Evolutionary conservation across 2,888 invertebrate genomes (phyloP).

Genomic region (Teleiodes luculella): DNA sequence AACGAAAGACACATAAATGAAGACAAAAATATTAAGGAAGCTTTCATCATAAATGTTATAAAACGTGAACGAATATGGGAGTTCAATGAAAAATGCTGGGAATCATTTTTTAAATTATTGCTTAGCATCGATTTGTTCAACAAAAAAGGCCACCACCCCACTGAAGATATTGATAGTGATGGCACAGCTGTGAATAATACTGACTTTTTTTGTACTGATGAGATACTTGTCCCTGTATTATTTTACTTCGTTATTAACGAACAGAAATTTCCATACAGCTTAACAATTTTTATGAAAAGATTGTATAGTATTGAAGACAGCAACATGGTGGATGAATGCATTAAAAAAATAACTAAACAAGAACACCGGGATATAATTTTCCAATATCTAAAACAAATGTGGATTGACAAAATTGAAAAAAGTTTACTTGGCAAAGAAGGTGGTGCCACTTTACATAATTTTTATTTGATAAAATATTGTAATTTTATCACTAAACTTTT

Average conservation of each 20-base stretch:
- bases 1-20: constrained; percentile 51
- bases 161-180: too few relatives aligned
- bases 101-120: constrained; percentile 43
- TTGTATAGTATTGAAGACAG: background rate
- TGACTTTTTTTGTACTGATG: constrained; percentile 23
- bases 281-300: constrained; percentile 18
- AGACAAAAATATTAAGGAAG: constrained; percentile 29
- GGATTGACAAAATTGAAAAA: background rate
- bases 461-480: background rate
- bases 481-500: background rate
- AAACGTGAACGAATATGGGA: constrained; percentile 37
- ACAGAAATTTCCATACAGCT: constrained; percentile 35
- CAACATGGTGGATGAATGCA: background rate
- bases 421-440: background rate
- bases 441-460: background rate
- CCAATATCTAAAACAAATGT: background rate
- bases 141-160: too few relatives aligned
- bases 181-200: too few relatives aligned
- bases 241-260: constrained; percentile 42
- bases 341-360: background rate
- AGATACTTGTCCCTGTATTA: constrained; percentile 25
- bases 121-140: constrained; percentile 43
- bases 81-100: constrained; percentile 48
- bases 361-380: background rate
- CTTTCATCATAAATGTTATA: constrained; percentile 38